Conservation (phyloP, 2,113 vertebrate genomes). For the Callopanchax toddi region DNA sequence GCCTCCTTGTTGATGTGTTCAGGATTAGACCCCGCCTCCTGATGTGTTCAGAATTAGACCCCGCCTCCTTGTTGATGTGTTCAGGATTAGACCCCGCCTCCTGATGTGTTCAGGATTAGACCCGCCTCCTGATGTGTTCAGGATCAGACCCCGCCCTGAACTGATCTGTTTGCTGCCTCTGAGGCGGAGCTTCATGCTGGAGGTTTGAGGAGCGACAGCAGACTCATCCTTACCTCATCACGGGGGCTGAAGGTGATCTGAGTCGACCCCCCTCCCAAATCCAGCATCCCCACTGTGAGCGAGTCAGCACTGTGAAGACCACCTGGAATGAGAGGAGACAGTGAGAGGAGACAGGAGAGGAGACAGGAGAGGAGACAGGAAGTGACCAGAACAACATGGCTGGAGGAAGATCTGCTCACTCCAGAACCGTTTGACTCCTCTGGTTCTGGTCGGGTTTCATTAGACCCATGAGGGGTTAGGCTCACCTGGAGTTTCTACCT, state of each 20-base stretch:
- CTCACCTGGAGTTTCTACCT: background rate
- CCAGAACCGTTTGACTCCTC: too few species aligned
- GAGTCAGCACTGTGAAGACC: constrained; percentile 75
- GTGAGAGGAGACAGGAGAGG: background rate
- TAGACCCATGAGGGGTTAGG: too few species aligned
- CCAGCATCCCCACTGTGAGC: constrained; percentile 89
- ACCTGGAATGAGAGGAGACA: constrained; percentile 68
- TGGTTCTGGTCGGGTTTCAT: too few species aligned
- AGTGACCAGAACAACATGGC: background rate
- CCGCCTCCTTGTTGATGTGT: too few species aligned
- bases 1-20: too few species aligned
- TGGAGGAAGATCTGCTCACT: too few species aligned
- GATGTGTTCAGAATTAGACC: too few species aligned
- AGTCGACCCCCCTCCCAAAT: constrained; percentile 94
- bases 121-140: too few species aligned
- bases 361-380: too few species aligned
- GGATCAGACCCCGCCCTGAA: constrained; percentile 7
- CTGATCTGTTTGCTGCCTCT: constrained; percentile 54
- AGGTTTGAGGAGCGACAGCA: constrained; percentile 34
- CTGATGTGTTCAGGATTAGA: background rate
- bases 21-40: too few species aligned
- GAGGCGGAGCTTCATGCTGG: constrained; percentile 44
- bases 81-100: constrained; percentile 1
- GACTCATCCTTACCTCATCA: constrained; percentile 80
- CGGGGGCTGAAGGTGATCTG: constrained; percentile 93